Evolutionary conservation across 2,797 vertebrate species (phyloP).

Genomic region (Hoplostethus atlanticus): DNA sequence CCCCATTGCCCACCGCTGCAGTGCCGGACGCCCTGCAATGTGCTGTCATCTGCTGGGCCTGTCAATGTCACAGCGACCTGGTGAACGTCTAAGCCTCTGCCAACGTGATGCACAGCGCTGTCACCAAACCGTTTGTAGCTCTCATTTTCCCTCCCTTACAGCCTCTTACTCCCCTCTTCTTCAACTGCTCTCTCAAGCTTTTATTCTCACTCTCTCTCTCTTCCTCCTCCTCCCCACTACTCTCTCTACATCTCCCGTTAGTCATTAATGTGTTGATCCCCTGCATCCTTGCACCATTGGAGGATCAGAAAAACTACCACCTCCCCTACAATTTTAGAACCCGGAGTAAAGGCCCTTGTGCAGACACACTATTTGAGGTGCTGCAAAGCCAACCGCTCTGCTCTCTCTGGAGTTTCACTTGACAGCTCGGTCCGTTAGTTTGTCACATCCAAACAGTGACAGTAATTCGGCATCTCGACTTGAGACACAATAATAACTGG

Average conservation of each 20-base stretch:
- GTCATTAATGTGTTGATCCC: conserved; percentile 29
- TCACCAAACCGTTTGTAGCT: conserved; percentile 40
- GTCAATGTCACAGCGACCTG: conserved; percentile 53
- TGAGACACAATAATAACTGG: conserved; percentile 51
- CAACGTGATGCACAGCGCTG: conserved; percentile 32
- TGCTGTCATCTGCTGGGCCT: conserved; percentile 47
- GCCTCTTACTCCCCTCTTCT: conserved; percentile 21
- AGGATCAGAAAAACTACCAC: not conserved
- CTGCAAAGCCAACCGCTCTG: conserved; percentile 14
- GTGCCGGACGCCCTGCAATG: conserved; percentile 39
- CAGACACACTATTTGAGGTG: conserved; percentile 10
- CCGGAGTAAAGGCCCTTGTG: conserved; percentile 3
- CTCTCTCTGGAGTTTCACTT: conserved; percentile 33
- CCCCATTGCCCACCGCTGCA: conserved; percentile 37
- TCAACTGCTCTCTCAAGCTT: conserved; percentile 33
- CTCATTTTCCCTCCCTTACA: conserved; percentile 19
- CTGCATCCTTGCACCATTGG: conserved; percentile 27
- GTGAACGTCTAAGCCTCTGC: conserved; percentile 47
- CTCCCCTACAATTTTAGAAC: conserved; percentile 21
- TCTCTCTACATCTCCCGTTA: conserved; percentile 18
- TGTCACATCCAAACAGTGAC: conserved; percentile 44
- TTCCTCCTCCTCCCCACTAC: not conserved
- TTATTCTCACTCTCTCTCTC: conserved; percentile 27
- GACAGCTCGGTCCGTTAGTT: conserved; percentile 45
- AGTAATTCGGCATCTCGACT: conserved; percentile 51